Evolutionary conservation across 2,888 invertebrate species (phyloP), one percentile per base, ranked within the genome.

Genomic region (Merodon equestris): DNA sequence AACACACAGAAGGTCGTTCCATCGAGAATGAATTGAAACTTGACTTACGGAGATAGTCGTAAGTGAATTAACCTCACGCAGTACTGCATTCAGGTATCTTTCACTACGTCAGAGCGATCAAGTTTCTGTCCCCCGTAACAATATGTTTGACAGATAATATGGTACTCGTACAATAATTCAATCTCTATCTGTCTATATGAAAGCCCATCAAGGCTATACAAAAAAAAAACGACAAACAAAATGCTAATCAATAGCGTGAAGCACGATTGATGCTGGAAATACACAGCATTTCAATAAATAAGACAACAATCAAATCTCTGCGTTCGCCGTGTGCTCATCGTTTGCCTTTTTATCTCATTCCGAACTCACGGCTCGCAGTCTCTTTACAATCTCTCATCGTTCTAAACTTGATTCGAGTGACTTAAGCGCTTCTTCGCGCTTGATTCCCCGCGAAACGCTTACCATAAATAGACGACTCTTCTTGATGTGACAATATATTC

Each of bases 221-320:
- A 50, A n/a, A 27, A 27, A 19, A 12, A 27, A 60, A 1, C 5
- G 12, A 1, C 18, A 48, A 38, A 42, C 12, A 48, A 15, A 12
- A 3, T 10, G 50, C 38, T 50, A 67, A 57, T 67, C 58, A 51
- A 58, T 53, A 68, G 38, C 17, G 51, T 51, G 36, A 60, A 60
- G 53, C 42, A 44, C 57, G 45, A 45, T 53, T 38, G 57, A 47
- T 51, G 53, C 57, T 53, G 48, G 57, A 36, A 48, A 58, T 7
- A 7, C 7, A 71, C 14, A 47, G 58, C 36, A 38, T 48, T 54
- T 34, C 36, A 12, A 15, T 40, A 13, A 27, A 27, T 15, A 15
- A 27, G 54, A 71, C 36, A 60, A 44, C 64, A 71, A 64, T 76
- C 54, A 50, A 54, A 60, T 71, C 38, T 48, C 63, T 54, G 53